Evolutionary conservation across 1,140 invertebrate genomes (phyloP).

Genomic region (Lithobius niger): DNA sequence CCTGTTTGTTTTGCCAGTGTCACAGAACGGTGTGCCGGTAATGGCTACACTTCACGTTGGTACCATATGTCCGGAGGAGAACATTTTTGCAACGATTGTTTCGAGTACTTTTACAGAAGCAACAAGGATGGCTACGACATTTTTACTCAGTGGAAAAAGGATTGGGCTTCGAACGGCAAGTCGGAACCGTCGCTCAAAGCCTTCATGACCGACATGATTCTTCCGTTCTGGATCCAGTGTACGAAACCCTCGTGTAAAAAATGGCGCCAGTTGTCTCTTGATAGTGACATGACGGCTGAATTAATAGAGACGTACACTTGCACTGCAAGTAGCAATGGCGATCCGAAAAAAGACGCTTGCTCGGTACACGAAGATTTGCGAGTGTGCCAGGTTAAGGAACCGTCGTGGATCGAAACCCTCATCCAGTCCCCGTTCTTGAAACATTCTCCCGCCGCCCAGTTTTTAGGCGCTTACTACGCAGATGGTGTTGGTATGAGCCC

Average conservation of each 20-base stretch:
- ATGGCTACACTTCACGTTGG: constrained; percentile 33
- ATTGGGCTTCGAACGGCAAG: constrained; percentile 27
- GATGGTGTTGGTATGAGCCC: constrained; percentile 35
- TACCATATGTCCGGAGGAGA: constrained; percentile 34
- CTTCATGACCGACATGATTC: constrained; percentile 27
- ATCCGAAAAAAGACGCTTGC: too few species aligned
- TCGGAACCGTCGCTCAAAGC: constrained; percentile 21
- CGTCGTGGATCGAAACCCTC: constrained; percentile 25
- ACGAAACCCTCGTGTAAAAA: constrained; percentile 23
- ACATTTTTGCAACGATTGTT: constrained; percentile 37
- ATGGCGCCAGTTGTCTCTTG: constrained; percentile 26
- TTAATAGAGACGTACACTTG: constrained; percentile 26
- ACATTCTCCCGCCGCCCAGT: constrained; percentile 32
- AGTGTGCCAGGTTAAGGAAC: constrained; percentile 18
- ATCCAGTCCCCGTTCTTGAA: constrained; percentile 26
- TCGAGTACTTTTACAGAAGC: constrained; percentile 33
- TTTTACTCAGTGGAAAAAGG: constrained; percentile 28
- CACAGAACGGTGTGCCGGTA: constrained; percentile 30
- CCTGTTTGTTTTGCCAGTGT: too few species aligned
- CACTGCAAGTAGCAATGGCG: too few species aligned
- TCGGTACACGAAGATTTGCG: too few species aligned
- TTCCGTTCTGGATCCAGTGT: constrained; percentile 33
- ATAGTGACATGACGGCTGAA: constrained; percentile 20
- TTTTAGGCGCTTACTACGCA: constrained; percentile 30
- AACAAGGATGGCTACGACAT: constrained; percentile 28